Evolutionary conservation across 2,888 invertebrate species (phyloP), one percentile per base, ranked within the genome.

Genomic region (Ennomos fuscantarius): DNA sequence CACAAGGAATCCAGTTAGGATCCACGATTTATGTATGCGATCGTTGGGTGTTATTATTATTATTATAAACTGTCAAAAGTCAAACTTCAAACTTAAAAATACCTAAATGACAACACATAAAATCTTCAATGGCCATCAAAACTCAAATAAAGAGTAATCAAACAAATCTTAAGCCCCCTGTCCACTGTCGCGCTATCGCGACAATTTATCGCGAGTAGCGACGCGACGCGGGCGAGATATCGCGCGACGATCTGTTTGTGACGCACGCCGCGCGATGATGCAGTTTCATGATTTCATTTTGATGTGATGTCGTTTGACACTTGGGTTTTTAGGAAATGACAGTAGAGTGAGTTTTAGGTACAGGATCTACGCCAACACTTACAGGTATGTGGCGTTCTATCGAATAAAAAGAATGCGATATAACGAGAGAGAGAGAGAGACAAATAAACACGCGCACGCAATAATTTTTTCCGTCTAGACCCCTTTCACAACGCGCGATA

Each of bases 251-350:
- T 88, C 89, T 80, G 78, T 81, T 66, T 76, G 73, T 65, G 69
- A 65, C 58, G 65, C 66, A 31, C 11, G 10, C 9, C 33, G 15
- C 13, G n/a, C 10, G 34, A 33, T 66, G 58, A 69, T 66, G 68
- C 69, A 52, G 66, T 74, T 82, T 82, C 81, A 82, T 82, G 84
- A 85, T 82, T 84, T 82, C 79, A 84, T 86, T 86, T 74, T 49
- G 58, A 59, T 54, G 76, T 69, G 67, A 68, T 78, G 78, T 78
- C 73, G 75, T 74, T 78, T 83, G 82, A 82, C 83, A 79, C 81
- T 78, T 37, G 24, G 33, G 46, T 55, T 60, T 55, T 53, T 51
- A 51, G 56, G 46, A 50, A 55, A 55, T 41, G 64, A 65, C 65
- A 61, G 60, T 63, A 24, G 49, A 55, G 31, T 53, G 47, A 40